Base-by-base conservation (phyloP, 2,888 invertebrate genomes). In the Laothoe populi region DNA sequence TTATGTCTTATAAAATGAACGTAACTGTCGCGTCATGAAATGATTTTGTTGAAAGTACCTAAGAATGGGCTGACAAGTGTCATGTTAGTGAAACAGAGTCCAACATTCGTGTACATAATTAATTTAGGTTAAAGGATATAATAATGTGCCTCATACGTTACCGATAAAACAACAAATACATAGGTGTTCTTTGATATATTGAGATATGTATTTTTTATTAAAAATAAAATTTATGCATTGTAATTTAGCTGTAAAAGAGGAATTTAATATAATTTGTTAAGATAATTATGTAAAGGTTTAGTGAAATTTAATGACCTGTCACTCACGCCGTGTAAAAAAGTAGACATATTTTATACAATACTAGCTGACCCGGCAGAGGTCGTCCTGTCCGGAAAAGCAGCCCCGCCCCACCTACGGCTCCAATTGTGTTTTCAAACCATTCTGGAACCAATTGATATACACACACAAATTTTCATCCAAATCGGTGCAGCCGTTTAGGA, bases 241-340 rank as follows among this genome's bases (percentile, higher is more conserved):
- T 91, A 90, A 87, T 83, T 84, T 90, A 91, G 89, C 76, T 86
- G 73, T 88, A 88, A 89, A 87, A 92, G 88, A 89, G 81, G 81
- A 81, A 84, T 74, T 78, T 91, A 92, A 91, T 91, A 91, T 92
- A 90, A 91, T 87, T 88, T 90, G 91, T 92, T 92, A 90, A 91
- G 90, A 77, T 86, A 84, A 83, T 82, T 84, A 79, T 83, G 79
- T 86, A 86, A 83, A 87, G 79, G 75, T 83, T 79, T 83, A 80
- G 82, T 75, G 69, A 74, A 81, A 73, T 74, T 82, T 75, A 71
- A 67, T 73, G 72, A 66, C 75, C 79, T 79, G 82, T 79, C 79
- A 74, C 80, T 82, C 83, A 76, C 53, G 53, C 53, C 53, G 53
- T 11, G 16, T 35, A 19, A 53, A 19, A 11, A 35, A 35, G 10